phyloP scores from a whole-genome alignment of 2,888 invertebrate genomes.

The Chymomyza fuscimana region DNA sequence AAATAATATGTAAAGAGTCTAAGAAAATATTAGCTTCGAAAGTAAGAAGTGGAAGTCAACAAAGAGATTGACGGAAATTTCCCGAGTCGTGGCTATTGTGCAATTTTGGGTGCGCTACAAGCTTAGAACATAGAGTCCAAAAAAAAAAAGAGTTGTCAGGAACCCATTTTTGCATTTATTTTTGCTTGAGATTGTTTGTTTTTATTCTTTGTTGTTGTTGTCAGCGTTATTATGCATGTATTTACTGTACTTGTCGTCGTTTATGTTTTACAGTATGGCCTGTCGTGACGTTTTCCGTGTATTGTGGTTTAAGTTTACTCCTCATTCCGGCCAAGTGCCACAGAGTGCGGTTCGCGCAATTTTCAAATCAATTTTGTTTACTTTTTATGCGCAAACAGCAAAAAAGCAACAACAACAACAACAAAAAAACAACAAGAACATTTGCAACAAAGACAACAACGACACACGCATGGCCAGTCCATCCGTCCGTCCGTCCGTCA shows the following conservation, averaged over 20 bases:
- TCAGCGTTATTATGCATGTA: constrained; percentile 60
- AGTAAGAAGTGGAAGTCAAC: too few relatives aligned
- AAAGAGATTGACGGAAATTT: too few relatives aligned
- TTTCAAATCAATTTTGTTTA: constrained; percentile 77
- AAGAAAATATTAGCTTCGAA: too few relatives aligned
- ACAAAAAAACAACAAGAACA: constrained; percentile 22
- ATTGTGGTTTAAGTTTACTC: constrained; percentile 42
- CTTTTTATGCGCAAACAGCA: constrained; percentile 55
- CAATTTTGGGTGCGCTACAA: too few relatives aligned
- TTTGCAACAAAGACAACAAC: constrained; percentile 22
- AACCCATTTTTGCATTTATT: constrained; percentile 51
- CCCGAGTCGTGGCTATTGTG: too few relatives aligned
- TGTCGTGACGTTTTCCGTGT: constrained; percentile 23
- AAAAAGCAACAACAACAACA: constrained; percentile 28
- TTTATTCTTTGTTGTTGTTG: constrained; percentile 42
- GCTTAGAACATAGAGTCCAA: too few relatives aligned
- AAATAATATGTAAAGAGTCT: too few relatives aligned
- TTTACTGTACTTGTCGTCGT: constrained; percentile 33
- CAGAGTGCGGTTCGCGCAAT: constrained; percentile 56
- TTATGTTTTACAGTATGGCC: constrained; percentile 18
- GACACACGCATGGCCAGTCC: constrained; percentile 66
- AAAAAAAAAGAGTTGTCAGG: constrained; percentile 42
- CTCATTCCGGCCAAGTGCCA: not conserved
- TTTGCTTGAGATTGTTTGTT: constrained; percentile 33
- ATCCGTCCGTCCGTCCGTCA: not conserved